Conservation (phyloP, 2,888 invertebrate species). For the Papilio protenor region DNA sequence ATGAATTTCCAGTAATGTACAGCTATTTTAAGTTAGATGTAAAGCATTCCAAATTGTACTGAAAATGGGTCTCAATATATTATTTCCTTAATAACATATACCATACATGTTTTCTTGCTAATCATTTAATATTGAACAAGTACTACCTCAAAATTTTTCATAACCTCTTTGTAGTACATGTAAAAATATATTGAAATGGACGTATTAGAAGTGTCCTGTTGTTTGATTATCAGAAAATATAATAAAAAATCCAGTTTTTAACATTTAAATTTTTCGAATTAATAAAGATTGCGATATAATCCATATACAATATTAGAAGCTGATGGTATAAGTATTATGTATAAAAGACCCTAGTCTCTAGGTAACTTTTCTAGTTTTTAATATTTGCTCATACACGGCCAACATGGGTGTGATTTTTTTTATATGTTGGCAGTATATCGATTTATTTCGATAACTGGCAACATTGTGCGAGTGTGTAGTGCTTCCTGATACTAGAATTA, state of each 20-base stretch:
- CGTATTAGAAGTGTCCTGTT: background rate
- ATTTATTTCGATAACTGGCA: conserved; percentile 45
- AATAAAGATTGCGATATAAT: conserved; percentile 56
- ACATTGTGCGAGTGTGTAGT: conserved; percentile 50
- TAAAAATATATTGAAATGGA: background rate
- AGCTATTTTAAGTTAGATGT: conserved; percentile 18
- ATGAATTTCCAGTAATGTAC: background rate
- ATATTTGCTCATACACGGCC: conserved; percentile 72
- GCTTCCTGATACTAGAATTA: conserved; percentile 57
- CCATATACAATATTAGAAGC: conserved; percentile 59
- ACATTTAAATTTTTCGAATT: background rate
- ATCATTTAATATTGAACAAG: conserved; percentile 23
- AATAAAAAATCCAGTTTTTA: background rate
- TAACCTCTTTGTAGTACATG: background rate
- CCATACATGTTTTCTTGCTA: conserved; percentile 42
- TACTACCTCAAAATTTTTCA: conserved; percentile 34
- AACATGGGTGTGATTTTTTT: conserved; percentile 54
- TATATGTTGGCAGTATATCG: conserved; percentile 50
- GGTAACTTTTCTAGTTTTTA: conserved; percentile 69
- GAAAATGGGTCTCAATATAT: conserved; percentile 41
- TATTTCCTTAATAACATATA: conserved; percentile 26
- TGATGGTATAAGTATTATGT: conserved; percentile 67
- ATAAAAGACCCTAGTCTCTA: conserved; percentile 77
- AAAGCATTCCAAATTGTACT: conserved; percentile 49
- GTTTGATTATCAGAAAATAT: background rate